Evolutionary conservation across 2,113 vertebrate species (phyloP), one percentile per base, ranked within the genome.

Genomic region (Rhinopithecus roxellana): DNA sequence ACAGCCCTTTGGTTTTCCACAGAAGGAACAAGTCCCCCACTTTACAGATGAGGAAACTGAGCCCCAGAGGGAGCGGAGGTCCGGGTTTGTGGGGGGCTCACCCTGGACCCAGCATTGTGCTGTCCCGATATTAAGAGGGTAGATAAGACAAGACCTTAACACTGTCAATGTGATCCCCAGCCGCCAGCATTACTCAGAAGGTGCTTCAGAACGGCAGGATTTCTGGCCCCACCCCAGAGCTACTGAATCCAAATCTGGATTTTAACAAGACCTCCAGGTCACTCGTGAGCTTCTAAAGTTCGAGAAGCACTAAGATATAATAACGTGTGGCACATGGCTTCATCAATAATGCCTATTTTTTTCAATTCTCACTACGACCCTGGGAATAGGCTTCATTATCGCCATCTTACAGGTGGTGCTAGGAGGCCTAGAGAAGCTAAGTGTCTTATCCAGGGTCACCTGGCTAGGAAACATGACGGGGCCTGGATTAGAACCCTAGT

Each of bases 21-120:
- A 27, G 45, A 45, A 52, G 61, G 48, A 52, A 23, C 35, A 35
- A 52, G 87, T 2, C 11, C 10, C 35, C 30, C 67, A 64, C 55
- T 90, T 61, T 61, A 74, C 2, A 86, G 91, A 50, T 38, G 43
- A 55, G 81, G 85, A 94, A 50, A 84, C 61, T 17, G 85, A 96
- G 93, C 45, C 45, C 57, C 18, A 20, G 40, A 35, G 17, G 32
- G 23, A 20, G 0, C 1, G 17, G 64, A 61, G 45, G 38, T 50
- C n/a, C 2, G 18, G 18, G 35, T 48, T 57, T 64, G 38, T 20
- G 48, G 48, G 16, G 9, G 4, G 38, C n/a, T 77, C 23, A 0
- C 50, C 16, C 1, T 0, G 25, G 27, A 23, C 25, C 55, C 35
- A 22, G 38, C 27, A 6, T 2, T 2, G 40, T 12, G 57, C 35